phyloP scores from a whole-genome alignment of 2,113 vertebrate species.

The Syngnathus floridae region DNA sequence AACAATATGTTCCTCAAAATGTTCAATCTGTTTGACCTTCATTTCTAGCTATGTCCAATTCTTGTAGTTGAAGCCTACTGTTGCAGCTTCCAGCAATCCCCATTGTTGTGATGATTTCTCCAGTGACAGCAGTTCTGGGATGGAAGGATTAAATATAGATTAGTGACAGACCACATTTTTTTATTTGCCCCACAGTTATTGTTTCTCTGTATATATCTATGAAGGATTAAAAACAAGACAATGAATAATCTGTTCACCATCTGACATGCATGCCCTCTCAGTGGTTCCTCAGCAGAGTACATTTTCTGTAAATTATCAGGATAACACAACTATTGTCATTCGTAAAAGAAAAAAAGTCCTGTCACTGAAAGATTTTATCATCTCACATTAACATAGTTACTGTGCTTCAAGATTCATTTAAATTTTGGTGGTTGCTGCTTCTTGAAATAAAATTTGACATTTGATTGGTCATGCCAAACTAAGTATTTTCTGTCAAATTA shows the following conservation, averaged over 20 bases:
- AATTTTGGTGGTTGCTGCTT: not conserved
- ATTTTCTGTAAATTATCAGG: conserved; percentile 3
- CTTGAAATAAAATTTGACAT: not conserved
- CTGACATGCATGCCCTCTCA: conserved; percentile 38
- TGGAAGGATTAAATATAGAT: conserved; percentile 56
- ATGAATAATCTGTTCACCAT: conserved; percentile 53
- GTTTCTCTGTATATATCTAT: conserved; percentile 51
- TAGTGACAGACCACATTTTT: conserved; percentile 52
- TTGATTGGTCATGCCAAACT: not conserved
- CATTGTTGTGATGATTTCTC: conserved; percentile 39
- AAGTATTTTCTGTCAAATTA: not conserved
- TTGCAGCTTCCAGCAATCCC: conserved; percentile 4
- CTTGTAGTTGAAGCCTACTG: not conserved
- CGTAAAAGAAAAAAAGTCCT: no score
- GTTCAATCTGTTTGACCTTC: not conserved
- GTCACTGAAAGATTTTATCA: not conserved
- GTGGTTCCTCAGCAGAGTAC: conserved; percentile 13
- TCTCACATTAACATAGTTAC: not conserved
- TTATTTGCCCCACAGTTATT: conserved; percentile 43
- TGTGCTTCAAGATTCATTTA: not conserved
- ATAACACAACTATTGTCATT: not conserved
- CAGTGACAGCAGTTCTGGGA: conserved; percentile 30
- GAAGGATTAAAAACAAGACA: conserved; percentile 56
- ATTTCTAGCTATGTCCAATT: not conserved
- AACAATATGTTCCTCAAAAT: not conserved